A percentile compares a stretch with the other conserved stretches of the same genome.
Conservation (phyloP, 2,888 invertebrate species). For the Stictocephala bisonia region DNA sequence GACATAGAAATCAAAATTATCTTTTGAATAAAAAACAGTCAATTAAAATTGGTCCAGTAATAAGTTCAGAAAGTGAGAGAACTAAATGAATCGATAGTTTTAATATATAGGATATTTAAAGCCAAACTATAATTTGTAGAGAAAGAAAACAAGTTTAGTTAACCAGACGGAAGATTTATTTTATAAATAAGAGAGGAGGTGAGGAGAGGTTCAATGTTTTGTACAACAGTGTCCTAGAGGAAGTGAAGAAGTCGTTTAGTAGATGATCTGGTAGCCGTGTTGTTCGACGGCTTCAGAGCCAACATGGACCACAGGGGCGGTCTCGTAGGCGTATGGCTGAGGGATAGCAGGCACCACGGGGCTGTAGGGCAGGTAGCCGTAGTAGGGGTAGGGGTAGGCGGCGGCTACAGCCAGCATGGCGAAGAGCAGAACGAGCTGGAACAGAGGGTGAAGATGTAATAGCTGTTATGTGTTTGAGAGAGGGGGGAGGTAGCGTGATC, state of each 20-base stretch:
- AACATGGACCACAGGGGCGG: slow-evolving; percentile 1
- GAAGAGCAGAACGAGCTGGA: not conserved
- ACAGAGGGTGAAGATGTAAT: slow-evolving; percentile 11
- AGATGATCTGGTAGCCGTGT: slow-evolving; percentile 36
- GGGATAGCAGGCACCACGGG: slow-evolving; percentile 59
- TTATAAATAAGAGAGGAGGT: slow-evolving; percentile 27
- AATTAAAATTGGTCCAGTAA: too few relatives aligned
- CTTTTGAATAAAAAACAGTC: too few relatives aligned
- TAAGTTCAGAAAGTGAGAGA: too few relatives aligned
- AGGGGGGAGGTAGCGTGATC: too few relatives aligned
- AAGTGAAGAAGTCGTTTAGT: not conserved
- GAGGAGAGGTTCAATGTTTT: not conserved
- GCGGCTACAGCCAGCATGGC: slow-evolving; percentile 9
- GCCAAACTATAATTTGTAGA: too few relatives aligned
- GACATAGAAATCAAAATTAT: too few relatives aligned
- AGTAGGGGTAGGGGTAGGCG: not conserved
- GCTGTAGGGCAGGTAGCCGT: slow-evolving; percentile 15
- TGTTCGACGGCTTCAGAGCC: slow-evolving; percentile 3
- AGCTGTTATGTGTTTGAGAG: too few relatives aligned
- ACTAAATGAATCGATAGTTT: too few relatives aligned
- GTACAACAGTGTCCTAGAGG: slow-evolving; percentile 10
- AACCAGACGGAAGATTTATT: slow-evolving; percentile 33
- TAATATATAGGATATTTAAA: too few relatives aligned
- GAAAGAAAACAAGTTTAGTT: too few relatives aligned
- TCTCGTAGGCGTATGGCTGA: slow-evolving; percentile 27